Conservation (phyloP, 37 sponge, comb jelly and placozoan genomes). For the Aplysina aerophoba region DNA sequence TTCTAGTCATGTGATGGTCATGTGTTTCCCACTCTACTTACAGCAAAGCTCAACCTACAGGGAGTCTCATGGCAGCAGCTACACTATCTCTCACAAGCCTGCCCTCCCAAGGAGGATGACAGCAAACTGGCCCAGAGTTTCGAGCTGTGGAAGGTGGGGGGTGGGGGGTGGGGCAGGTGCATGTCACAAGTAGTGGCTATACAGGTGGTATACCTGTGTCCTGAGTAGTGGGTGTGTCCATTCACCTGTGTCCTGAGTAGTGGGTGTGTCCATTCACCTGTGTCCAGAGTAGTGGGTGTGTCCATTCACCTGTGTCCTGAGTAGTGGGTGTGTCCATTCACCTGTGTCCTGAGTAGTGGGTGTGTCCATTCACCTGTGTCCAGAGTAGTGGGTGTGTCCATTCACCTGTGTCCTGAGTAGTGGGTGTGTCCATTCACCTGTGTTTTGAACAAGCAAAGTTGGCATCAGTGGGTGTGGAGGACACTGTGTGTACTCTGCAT, state of each 20-base stretch:
- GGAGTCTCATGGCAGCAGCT: conserved; percentile 57
- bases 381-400: too few species aligned
- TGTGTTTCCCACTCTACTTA: background rate
- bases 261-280: too few species aligned
- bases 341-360: too few species aligned
- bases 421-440: too few species aligned
- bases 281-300: too few species aligned
- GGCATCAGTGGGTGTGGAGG: too few species aligned
- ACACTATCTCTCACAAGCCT: conserved; percentile 83
- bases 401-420: too few species aligned
- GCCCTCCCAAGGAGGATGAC: conserved; percentile 53
- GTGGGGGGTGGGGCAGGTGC: background rate
- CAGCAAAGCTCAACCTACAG: conserved; percentile 68
- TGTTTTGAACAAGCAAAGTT: too few species aligned
- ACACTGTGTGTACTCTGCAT: too few species aligned
- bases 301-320: too few species aligned
- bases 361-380: too few species aligned
- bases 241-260: background rate
- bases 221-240: background rate
- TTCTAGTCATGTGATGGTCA: background rate
- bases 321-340: too few species aligned
- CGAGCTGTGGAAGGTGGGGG: conserved; percentile 81
- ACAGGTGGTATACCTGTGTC: background rate
- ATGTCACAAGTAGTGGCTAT: background rate
- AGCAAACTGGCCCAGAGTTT: conserved; percentile 59